These are phyloP conservation scores for Parasteatoda lunata DNA, from an alignment of 2,888 invertebrate genomes.

Conservation along the genomic window DNA sequence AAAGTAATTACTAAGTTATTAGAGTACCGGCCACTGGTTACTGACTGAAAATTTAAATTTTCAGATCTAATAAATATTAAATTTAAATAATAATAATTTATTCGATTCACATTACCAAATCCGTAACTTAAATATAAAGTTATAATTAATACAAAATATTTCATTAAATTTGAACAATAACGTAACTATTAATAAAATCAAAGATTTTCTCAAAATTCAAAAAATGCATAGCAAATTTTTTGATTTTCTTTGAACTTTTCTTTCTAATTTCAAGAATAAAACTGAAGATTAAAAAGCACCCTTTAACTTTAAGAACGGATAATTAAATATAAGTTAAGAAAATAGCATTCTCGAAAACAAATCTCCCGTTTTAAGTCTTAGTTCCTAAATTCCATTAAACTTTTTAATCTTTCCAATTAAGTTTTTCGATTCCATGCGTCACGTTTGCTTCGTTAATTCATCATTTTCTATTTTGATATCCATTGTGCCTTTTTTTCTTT, in stretches of 20 bases:
- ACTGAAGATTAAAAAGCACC: not conserved
- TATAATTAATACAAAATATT: too few relatives aligned
- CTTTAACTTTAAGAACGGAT: not conserved
- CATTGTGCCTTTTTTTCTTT: not conserved
- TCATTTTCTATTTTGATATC: conserved; percentile 2
- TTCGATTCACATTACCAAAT: too few relatives aligned
- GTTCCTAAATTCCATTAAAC: conserved; percentile 13
- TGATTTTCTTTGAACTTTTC: not conserved
- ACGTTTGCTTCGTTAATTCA: not conserved
- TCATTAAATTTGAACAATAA: too few relatives aligned
- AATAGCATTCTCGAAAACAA: not conserved
- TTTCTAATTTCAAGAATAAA: not conserved
- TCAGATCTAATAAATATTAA: too few relatives aligned
- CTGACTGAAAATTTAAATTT: too few relatives aligned
- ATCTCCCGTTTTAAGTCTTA: not conserved
- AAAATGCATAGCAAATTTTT: not conserved
- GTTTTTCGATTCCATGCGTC: conserved; percentile 19
- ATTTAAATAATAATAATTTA: too few relatives aligned
- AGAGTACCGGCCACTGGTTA: too few relatives aligned
- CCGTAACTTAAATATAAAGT: too few relatives aligned
- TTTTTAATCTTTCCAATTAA: conserved; percentile 58
- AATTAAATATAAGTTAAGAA: not conserved
- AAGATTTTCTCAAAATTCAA: too few relatives aligned
- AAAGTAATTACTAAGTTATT: too few relatives aligned
- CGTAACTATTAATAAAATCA: too few relatives aligned